Base-by-base conservation (phyloP, 2,113 vertebrate species). In the Hystrix brachyura region DNA sequence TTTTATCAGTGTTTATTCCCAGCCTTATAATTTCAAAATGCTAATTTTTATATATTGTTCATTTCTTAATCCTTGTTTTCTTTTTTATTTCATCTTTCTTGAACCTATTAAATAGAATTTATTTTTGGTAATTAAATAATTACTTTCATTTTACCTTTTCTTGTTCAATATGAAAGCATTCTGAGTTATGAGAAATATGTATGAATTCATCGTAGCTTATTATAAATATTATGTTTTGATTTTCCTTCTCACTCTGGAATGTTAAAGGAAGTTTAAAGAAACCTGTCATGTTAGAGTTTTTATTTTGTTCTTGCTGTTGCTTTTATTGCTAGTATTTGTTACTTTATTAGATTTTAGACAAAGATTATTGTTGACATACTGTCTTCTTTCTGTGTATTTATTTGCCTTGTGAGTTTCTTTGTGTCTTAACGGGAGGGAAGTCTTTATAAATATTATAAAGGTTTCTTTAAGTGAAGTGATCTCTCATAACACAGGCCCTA, bases 91-190 rank as follows among this genome's bases (percentile, higher is more conserved):
- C 21, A 90, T 65, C 48, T 55, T 25, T 71, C 14, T 79, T 81
- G 23, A 90, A 78, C 79, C 17, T 48, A 62, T 62, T 57, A 57
- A 53, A 78, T 82, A 38, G 46, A 84, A 62, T 92, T 48, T 18
- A 84, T 88, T 91, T 87, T 38, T 94, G 0, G 5, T 65, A 95
- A 59, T 64, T 55, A 53, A 32, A 78, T 78, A n/a, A 48, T 85
- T 76, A 14, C 43, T 85, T 92, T 82, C 62, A 88, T 67, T 60
- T 83, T 87, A 53, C 1, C n/a, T 71, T 90, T 91, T 64, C 34
- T 93, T 38, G 18, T 91, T 97, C 86, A 83, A 38, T 90, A 69
- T 94, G 2, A n/a, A 64, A 87, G 2, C 27, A 87, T 46, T 95
- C 93, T 91, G 27, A 88, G 1, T 88, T 88, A 53, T 74, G 14